A percentile compares a stretch with the other conserved stretches of the same genome.
phyloP scores from a whole-genome alignment of 2,888 invertebrate species.

The Trichopoda pennipes region DNA sequence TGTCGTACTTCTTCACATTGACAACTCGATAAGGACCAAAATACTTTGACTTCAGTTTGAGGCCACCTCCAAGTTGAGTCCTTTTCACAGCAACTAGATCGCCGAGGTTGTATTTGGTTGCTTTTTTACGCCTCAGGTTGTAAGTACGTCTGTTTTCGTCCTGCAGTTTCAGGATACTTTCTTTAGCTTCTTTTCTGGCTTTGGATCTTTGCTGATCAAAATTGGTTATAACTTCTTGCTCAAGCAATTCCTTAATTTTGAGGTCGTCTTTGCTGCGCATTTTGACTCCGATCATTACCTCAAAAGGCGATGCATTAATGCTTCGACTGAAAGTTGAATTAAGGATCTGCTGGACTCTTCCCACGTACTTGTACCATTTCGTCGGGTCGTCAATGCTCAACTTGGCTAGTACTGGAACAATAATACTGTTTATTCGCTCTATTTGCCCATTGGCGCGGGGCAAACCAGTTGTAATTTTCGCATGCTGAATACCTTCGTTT shows the following conservation, averaged over 20 bases:
- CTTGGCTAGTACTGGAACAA: constrained; percentile 52
- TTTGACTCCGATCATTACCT: constrained; percentile 43
- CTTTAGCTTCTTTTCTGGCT: constrained; percentile 35
- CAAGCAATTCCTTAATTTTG: constrained; percentile 50
- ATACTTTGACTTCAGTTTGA: constrained; percentile 51
- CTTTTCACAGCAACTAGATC: constrained; percentile 33
- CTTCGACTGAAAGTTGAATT: constrained; percentile 45
- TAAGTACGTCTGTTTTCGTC: constrained; percentile 23
- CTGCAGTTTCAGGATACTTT: constrained; percentile 40
- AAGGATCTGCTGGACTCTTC: constrained; percentile 38
- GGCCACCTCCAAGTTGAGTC: constrained; percentile 39
- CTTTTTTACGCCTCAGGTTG: constrained; percentile 29
- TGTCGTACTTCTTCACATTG: constrained; percentile 34
- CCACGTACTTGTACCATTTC: constrained; percentile 27
- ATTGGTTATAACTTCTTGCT: not conserved
- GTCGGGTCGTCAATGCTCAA: constrained; percentile 34
- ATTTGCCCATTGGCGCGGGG: constrained; percentile 61
- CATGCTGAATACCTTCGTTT: constrained; percentile 72
- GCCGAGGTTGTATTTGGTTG: constrained; percentile 15
- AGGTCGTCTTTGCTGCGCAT: constrained; percentile 52
- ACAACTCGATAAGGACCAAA: constrained; percentile 26
- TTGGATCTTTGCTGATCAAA: constrained; percentile 47
- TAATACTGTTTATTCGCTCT: constrained; percentile 52
- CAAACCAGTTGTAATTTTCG: constrained; percentile 61
- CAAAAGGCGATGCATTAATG: constrained; percentile 49